A percentile compares a stretch with the other conserved stretches of the same genome.
These are phyloP conservation scores for Loripinus fragilis DNA, from an alignment of 2,888 invertebrate species.

Conservation along the genomic window DNA sequence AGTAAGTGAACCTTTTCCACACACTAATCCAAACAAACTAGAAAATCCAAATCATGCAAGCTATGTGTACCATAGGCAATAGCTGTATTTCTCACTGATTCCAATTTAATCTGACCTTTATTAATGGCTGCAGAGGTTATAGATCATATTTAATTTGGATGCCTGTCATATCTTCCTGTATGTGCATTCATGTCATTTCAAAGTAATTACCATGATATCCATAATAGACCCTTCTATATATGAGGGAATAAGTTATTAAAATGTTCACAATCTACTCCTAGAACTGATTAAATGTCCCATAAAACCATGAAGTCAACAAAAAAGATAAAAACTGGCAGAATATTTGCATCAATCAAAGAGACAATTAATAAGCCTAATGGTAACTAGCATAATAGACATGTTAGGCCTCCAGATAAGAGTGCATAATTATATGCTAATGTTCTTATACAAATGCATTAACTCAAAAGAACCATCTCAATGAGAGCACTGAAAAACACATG, in stretches of 20 bases:
- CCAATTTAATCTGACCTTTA: slow-evolving; percentile 18
- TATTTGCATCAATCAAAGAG: too few relatives aligned
- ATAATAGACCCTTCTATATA: not conserved
- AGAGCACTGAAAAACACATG: too few relatives aligned
- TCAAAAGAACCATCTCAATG: too few relatives aligned
- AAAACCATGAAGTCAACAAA: not conserved
- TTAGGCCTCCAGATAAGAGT: too few relatives aligned
- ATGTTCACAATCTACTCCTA: not conserved
- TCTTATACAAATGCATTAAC: too few relatives aligned
- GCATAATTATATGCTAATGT: too few relatives aligned
- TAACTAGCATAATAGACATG: too few relatives aligned
- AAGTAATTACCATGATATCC: not conserved
- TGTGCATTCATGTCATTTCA: not conserved
- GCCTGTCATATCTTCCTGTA: not conserved
- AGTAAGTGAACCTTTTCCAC: too few relatives aligned
- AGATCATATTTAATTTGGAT: slow-evolving; percentile 5
- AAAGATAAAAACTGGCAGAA: not conserved
- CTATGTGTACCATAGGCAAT: too few relatives aligned
- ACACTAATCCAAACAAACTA: too few relatives aligned
- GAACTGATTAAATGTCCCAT: slow-evolving; percentile 8
- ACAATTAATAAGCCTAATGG: too few relatives aligned
- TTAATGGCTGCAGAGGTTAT: not conserved
- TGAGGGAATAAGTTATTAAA: not conserved
- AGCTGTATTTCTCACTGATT: not conserved
- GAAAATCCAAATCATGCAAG: too few relatives aligned